Conservation (phyloP, 2,888 invertebrate species). For the Trichopoda pennipes region DNA sequence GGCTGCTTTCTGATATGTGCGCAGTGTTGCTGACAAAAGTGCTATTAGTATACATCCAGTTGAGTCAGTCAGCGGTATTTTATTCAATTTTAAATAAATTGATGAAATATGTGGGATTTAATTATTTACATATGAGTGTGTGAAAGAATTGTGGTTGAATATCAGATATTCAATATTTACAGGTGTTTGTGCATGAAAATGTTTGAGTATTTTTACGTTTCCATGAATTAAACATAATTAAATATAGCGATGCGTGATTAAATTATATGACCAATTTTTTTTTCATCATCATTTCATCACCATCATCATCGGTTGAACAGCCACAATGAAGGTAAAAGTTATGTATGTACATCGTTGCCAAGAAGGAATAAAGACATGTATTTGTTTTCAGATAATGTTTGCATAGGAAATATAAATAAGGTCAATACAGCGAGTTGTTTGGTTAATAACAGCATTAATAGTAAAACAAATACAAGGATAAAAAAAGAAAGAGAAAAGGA, state of each 20-base stretch:
- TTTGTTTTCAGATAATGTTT: constrained; percentile 35
- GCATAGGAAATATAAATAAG: constrained; percentile 41
- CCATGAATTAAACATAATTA: constrained; percentile 35
- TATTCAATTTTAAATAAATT: constrained; percentile 37
- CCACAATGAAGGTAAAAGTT: constrained; percentile 28
- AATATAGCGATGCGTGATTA: constrained; percentile 38
- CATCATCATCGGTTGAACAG: constrained; percentile 2
- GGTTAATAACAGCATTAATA: constrained; percentile 7
- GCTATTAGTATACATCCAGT: constrained; percentile 82
- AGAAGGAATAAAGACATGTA: constrained; percentile 6
- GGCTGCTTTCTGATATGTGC: constrained; percentile 94
- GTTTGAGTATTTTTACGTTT: background rate
- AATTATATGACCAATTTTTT: constrained; percentile 49
- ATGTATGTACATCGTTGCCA: constrained; percentile 32
- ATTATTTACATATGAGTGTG: background rate
- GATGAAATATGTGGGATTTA: background rate
- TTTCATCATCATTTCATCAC: constrained; percentile 10
- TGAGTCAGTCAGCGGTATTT: constrained; percentile 18
- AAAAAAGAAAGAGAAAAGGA: background rate
- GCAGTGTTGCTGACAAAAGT: constrained; percentile 93
- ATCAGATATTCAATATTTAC: constrained; percentile 42
- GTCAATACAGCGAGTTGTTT: constrained; percentile 52
- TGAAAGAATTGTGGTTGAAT: background rate
- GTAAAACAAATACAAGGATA: background rate
- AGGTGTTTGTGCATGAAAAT: constrained; percentile 33